Percentiles rank a stretch among this genome's conserved stretches.
Conservation (phyloP, 2,113 vertebrate genomes). For the Rhinoptilus africanus region DNA sequence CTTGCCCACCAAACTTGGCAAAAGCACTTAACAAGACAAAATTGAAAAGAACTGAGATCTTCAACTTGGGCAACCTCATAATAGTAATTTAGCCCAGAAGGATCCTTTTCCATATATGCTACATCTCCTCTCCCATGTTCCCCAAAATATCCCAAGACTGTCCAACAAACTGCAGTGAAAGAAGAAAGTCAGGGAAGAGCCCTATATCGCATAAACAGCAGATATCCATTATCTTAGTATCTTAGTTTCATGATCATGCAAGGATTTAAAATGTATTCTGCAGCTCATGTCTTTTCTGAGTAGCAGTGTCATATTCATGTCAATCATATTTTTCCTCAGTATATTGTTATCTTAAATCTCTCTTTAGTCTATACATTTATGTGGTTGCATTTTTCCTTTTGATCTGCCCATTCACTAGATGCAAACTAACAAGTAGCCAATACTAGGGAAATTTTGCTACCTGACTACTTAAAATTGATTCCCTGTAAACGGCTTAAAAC, state of each 20-base stretch:
- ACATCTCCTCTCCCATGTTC: not conserved
- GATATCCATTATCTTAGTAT: not conserved
- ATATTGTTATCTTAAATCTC: not conserved
- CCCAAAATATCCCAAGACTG: not conserved
- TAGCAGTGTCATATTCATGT: not conserved
- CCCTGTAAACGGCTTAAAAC: not conserved
- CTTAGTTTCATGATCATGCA: not conserved
- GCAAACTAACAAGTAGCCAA: not conserved
- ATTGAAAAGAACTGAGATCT: not conserved
- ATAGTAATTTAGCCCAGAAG: not conserved
- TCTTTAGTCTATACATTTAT: not conserved
- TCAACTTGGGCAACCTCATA: not conserved
- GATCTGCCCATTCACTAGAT: not conserved
- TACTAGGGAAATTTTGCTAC: not conserved
- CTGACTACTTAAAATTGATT: not conserved
- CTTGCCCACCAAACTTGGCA: not conserved
- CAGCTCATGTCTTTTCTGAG: not conserved
- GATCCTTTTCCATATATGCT: accelerated
- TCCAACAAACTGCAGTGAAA: not conserved
- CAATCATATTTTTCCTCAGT: not conserved
- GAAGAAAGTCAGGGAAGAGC: not conserved
- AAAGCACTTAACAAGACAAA: not conserved
- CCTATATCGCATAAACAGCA: not conserved
- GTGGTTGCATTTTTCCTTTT: not conserved
- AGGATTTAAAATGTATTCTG: not conserved